A percentile compares a stretch with the other conserved stretches of the same genome.
These are phyloP conservation scores for Augochlorella aurata DNA, from an alignment of 2,888 invertebrate genomes.

Conservation along the genomic window DNA sequence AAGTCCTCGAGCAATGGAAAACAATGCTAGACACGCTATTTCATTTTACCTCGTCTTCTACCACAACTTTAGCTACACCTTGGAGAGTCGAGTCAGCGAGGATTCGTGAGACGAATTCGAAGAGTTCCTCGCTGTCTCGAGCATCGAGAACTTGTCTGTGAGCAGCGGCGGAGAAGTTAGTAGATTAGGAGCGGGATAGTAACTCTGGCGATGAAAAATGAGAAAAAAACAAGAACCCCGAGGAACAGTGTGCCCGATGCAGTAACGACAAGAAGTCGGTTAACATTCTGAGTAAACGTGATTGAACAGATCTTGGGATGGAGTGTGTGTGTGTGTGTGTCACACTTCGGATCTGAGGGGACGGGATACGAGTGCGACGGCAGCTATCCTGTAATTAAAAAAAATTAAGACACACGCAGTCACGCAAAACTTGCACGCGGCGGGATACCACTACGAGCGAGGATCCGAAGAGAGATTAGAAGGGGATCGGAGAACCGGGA, in stretches of 20 bases:
- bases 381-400: constrained; percentile 78
- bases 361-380: constrained; percentile 79
- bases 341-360: constrained; percentile 52
- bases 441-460: not conserved
- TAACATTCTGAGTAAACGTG: constrained; percentile 37
- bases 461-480: constrained; percentile 9
- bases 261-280: constrained; percentile 4
- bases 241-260: constrained; percentile 17
- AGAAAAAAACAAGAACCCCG: not conserved
- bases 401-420: constrained; percentile 67
- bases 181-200: not conserved
- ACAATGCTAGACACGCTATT: too few species aligned
- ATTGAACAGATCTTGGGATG: constrained; percentile 32
- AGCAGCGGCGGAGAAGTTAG: not conserved
- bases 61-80: not conserved
- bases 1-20: too few species aligned
- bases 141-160: not conserved
- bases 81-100: not conserved
- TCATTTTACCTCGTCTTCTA: too few species aligned
- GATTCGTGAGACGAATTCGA: too few species aligned
- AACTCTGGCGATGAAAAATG: not conserved
- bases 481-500: not conserved
- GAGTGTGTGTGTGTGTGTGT: not conserved
- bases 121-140: not conserved
- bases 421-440: constrained; percentile 31